Conservation (phyloP, 2,797 vertebrate species). For the Halcyon smyrnensis region DNA sequence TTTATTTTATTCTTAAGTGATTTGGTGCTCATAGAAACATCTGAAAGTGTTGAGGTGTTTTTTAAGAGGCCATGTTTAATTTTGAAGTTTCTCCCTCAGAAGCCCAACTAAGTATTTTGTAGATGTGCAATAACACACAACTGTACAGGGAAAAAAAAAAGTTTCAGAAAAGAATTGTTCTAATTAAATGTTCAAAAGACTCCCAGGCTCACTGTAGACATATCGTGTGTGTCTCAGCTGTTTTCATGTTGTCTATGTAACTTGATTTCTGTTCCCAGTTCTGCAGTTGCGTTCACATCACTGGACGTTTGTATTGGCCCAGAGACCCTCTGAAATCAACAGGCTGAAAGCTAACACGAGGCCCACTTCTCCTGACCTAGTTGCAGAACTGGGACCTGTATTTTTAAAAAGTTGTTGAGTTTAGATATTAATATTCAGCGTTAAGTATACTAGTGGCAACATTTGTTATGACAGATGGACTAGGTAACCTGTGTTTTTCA, state of each 20-base stretch:
- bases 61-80: neutral
- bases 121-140: neutral
- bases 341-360: neutral
- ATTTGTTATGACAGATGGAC: neutral
- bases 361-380: constrained; percentile 38
- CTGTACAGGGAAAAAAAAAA: neutral
- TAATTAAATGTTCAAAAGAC: neutral
- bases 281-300: neutral
- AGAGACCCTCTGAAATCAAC: neutral
- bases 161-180: neutral
- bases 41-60: neutral
- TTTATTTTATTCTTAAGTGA: neutral
- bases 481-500: neutral
- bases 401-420: constrained; percentile 37
- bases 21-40: neutral
- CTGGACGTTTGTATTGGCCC: neutral
- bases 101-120: neutral
- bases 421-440: neutral
- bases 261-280: neutral
- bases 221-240: neutral
- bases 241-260: neutral
- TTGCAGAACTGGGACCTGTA: constrained; percentile 9
- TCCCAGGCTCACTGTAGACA: neutral
- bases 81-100: neutral
- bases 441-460: neutral